phyloP scores from a whole-genome alignment of 2,888 invertebrate species.

The Thysanoteuthis rhombus region DNA sequence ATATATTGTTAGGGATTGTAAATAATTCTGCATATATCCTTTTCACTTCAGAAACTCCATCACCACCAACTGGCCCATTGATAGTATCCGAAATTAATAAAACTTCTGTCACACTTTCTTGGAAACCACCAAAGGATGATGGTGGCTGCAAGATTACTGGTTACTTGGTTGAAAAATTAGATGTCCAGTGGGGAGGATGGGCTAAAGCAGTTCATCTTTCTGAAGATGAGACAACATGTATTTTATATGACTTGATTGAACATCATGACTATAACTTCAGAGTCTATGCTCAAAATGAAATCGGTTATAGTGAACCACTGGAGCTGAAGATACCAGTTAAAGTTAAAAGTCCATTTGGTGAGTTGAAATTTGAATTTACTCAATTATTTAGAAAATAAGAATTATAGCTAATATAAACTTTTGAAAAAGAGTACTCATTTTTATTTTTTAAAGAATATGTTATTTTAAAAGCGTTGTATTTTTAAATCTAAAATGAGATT shows the following conservation, averaged over 20 bases:
- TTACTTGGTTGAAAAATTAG: slow-evolving; percentile 62
- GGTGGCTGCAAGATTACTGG: slow-evolving; percentile 63
- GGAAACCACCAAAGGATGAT: slow-evolving; percentile 63
- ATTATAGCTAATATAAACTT: not conserved
- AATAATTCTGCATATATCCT: not conserved
- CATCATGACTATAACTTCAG: slow-evolving; percentile 63
- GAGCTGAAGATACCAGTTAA: slow-evolving; percentile 78
- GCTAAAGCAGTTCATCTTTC: slow-evolving; percentile 50
- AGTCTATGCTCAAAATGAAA: slow-evolving; percentile 66
- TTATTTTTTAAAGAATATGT: not conserved
- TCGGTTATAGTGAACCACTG: slow-evolving; percentile 72
- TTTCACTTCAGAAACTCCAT: slow-evolving; percentile 54
- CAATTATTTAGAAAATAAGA: not conserved
- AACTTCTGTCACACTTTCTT: slow-evolving; percentile 61
- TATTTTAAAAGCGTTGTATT: not conserved
- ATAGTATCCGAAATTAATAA: slow-evolving; percentile 47
- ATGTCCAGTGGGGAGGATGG: slow-evolving; percentile 59
- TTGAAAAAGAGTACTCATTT: not conserved
- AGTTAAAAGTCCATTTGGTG: slow-evolving; percentile 73
- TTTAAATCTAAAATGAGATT: not conserved
- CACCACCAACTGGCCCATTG: slow-evolving; percentile 56
- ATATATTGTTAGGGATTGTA: not conserved
- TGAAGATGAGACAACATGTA: slow-evolving; percentile 41
- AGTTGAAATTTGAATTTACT: slow-evolving; percentile 69
- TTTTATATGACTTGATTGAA: slow-evolving; percentile 47